phyloP scores from a whole-genome alignment of 2,113 vertebrate genomes.

The Amia ocellicauda region DNA sequence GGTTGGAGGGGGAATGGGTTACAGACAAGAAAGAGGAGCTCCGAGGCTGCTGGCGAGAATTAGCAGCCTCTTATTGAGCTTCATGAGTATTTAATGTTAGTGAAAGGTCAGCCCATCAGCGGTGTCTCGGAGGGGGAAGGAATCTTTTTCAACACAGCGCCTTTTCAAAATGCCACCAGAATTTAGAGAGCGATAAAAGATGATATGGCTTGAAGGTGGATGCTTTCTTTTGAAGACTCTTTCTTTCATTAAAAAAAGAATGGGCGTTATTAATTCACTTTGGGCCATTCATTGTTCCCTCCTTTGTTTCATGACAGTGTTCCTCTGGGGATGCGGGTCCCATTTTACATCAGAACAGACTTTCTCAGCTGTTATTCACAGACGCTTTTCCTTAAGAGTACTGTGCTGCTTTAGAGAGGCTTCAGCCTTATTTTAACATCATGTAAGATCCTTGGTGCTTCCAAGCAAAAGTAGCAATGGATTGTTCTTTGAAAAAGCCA shows the following conservation, averaged over 20 bases:
- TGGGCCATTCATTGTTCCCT: slow-evolving; percentile 21
- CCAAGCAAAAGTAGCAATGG: too few species aligned
- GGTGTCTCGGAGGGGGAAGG: slow-evolving; percentile 13
- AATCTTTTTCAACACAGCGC: slow-evolving; percentile 8
- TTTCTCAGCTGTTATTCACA: slow-evolving; percentile 17
- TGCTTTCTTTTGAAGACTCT: slow-evolving; percentile 17
- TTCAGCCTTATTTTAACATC: too few species aligned
- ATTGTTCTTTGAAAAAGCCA: too few species aligned
- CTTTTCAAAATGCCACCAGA: slow-evolving; percentile 18
- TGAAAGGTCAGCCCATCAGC: slow-evolving; percentile 24
- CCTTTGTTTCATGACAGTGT: slow-evolving; percentile 21
- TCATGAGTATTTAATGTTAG: slow-evolving; percentile 33
- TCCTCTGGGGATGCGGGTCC: slow-evolving; percentile 1
- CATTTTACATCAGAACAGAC: slow-evolving; percentile 15
- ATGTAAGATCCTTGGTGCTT: too few species aligned
- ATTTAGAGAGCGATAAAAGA: slow-evolving; percentile 17
- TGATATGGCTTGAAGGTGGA: neutral
- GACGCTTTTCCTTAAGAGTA: neutral
- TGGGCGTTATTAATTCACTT: slow-evolving; percentile 35
- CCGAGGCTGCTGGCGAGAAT: slow-evolving; percentile 12
- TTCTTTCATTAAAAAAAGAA: slow-evolving; percentile 26
- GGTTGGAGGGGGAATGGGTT: slow-evolving; percentile 35
- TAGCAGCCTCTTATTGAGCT: slow-evolving; percentile 5
- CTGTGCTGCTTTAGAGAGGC: too few species aligned
- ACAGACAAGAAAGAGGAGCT: slow-evolving; percentile 28